These are phyloP conservation scores for Melanaphis sacchari DNA, from an alignment of 1,140 invertebrate species.

Conservation along the genomic window DNA sequence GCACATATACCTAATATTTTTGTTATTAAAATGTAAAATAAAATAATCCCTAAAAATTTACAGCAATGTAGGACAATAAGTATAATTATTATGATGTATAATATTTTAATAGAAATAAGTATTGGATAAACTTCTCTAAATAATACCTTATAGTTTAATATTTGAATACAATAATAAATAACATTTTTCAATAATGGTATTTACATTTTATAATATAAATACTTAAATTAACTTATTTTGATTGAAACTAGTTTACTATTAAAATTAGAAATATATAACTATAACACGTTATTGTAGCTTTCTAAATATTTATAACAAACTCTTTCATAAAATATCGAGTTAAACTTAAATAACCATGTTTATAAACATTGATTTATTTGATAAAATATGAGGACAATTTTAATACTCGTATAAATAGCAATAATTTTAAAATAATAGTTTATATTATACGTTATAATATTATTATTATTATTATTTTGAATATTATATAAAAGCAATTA, in stretches of 20 bases:
- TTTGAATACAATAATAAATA: neutral
- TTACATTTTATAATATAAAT: neutral
- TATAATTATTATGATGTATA: neutral
- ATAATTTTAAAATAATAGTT: neutral
- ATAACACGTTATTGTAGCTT: too few relatives aligned
- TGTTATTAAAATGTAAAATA: neutral
- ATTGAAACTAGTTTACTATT: neutral
- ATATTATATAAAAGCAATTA: neutral
- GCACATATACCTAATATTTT: neutral
- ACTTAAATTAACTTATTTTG: too few relatives aligned
- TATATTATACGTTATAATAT: neutral
- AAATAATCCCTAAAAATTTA: neutral
- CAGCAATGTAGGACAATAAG: neutral
- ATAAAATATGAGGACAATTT: neutral
- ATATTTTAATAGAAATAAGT: neutral
- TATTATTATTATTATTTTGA: neutral
- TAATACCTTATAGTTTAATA: neutral
- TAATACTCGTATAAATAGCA: neutral
- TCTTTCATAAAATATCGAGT: neutral
- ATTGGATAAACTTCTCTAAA: too few relatives aligned
- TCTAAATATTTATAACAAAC: too few relatives aligned
- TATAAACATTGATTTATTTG: neutral
- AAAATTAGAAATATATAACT: neutral
- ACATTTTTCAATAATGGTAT: neutral
- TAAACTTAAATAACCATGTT: neutral